These are phyloP conservation scores for Macrostomum lignano DNA, from an alignment of 1,140 invertebrate species.

Conservation along the genomic window DNA sequence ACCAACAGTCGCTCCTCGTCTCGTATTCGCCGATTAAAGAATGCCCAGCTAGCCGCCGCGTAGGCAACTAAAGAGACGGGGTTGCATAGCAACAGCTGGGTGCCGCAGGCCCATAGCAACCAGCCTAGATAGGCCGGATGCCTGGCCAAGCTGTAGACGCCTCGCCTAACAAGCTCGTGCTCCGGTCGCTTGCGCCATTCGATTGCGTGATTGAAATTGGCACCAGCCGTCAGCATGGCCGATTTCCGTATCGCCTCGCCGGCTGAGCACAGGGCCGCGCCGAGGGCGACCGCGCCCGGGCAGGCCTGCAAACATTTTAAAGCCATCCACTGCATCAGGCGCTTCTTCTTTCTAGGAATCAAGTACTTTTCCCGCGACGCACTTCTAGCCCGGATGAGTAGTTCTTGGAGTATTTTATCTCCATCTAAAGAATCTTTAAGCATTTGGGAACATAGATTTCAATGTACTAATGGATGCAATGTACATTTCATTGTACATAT, in stretches of 20 bases:
- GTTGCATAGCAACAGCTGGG: slow-evolving; percentile 67
- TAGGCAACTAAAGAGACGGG: slow-evolving; percentile 61
- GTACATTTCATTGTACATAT: too few species aligned
- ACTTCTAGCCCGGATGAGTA: too few species aligned
- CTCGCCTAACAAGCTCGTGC: slow-evolving; percentile 61
- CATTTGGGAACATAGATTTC: too few species aligned
- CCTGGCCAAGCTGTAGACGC: slow-evolving; percentile 43
- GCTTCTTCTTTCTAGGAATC: too few species aligned
- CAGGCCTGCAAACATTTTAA: too few species aligned
- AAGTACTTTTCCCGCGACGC: too few species aligned
- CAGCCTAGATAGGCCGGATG: slow-evolving; percentile 91
- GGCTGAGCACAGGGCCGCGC: slow-evolving; percentile 45
- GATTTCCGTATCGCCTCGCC: slow-evolving; percentile 64
- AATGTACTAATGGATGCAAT: too few species aligned
- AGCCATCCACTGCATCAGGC: too few species aligned
- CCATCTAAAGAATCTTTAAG: too few species aligned
- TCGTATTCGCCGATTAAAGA: slow-evolving; percentile 55
- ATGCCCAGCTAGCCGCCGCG: slow-evolving; percentile 45
- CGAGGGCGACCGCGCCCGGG: slow-evolving; percentile 20
- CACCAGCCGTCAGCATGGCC: slow-evolving; percentile 70
- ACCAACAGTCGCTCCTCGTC: slow-evolving; percentile 70
- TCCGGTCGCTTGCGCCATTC: slow-evolving; percentile 32
- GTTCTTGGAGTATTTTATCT: too few species aligned
- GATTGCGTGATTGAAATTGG: slow-evolving; percentile 60
- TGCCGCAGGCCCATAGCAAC: slow-evolving; percentile 94